Base-by-base conservation (phyloP, 1,140 invertebrate species). In the Anastrepha obliqua region DNA sequence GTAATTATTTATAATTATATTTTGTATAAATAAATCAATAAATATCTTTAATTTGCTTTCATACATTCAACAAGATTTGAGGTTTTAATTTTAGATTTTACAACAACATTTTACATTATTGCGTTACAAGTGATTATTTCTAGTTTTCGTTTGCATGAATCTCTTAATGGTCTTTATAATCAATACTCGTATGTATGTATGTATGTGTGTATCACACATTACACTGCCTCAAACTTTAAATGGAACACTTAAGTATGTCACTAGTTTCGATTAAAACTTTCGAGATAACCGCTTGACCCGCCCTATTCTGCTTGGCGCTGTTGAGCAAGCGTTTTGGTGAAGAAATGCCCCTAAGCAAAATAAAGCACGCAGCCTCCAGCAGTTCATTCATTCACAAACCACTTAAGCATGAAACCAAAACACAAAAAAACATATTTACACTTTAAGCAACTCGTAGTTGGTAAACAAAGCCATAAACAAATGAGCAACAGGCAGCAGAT, bases 271-370 rank as follows among this genome's bases (percentile, higher is more conserved):
- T 74, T 74, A 74, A 15, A 47, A 47, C 39, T 74, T 29, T 47
- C 67, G 42, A 44, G 67, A 74, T 74, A 74, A 74, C 67, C 67
- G 42, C 67, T 70, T 70, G 67, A 70, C 67, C 67, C 15, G 39
- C 0, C 67, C 39, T 47, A 74, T 42, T 47, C 39, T 44, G 29
- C 42, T 39, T 47, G 42, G 44, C 67, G 39, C 29, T 42, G 67
- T 39, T 3, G 6, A 74, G 67, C 29, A 47, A 44, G 6, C 44
- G 7, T 47, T 47, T 74, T 74, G 8, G 67, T 74, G 13, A 44
- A 74, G 15, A 74, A 74, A 39, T 74, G 67, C 67, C 39, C 44
- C 11, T 11, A 39, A 74, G 67, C 67, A 74, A 74, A 74, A 5
- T 1, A 47, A 74, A 47, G 42, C 42, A n/a, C 15, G 29, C 65